Conservation (phyloP, 2,113 vertebrate species). For the Leptobrachium ailaonicum region DNA sequence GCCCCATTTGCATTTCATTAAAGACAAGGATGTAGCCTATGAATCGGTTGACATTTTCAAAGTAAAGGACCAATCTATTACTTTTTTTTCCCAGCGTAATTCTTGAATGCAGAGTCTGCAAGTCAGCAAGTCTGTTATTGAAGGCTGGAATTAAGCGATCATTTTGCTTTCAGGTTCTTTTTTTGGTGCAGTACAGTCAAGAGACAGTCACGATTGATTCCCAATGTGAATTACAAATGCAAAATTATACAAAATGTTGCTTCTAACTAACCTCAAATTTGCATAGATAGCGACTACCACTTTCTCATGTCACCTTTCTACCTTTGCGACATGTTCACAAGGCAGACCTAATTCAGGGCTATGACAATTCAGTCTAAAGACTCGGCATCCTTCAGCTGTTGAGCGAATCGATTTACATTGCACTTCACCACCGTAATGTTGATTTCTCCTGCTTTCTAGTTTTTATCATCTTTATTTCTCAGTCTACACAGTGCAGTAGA, state of each 20-base stretch:
- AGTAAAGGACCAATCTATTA: no score
- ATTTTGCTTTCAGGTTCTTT: no score
- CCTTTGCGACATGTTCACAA: not conserved
- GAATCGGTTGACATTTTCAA: no score
- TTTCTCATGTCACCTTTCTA: not conserved
- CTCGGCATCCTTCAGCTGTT: not conserved
- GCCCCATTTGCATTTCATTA: no score
- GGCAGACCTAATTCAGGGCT: not conserved
- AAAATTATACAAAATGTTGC: not conserved
- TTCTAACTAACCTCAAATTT: not conserved
- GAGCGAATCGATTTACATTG: not conserved
- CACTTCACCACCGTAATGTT: not conserved
- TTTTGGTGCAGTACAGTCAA: not conserved
- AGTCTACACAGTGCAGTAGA: not conserved
- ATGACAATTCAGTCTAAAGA: not conserved
- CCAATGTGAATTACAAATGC: not conserved
- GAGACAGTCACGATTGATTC: not conserved
- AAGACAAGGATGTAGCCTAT: no score
- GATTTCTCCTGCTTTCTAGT: not conserved
- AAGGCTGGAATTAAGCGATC: no score
- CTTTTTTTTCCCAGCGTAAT: no score
- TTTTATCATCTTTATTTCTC: slow-evolving; percentile 10
- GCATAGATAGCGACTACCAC: not conserved
- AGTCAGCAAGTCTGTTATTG: no score
- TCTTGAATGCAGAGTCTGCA: no score